A percentile compares a stretch with the other conserved stretches of the same genome.
Evolutionary conservation across 2,797 vertebrate species (phyloP).

Genomic region (Iguana delicatissima): DNA sequence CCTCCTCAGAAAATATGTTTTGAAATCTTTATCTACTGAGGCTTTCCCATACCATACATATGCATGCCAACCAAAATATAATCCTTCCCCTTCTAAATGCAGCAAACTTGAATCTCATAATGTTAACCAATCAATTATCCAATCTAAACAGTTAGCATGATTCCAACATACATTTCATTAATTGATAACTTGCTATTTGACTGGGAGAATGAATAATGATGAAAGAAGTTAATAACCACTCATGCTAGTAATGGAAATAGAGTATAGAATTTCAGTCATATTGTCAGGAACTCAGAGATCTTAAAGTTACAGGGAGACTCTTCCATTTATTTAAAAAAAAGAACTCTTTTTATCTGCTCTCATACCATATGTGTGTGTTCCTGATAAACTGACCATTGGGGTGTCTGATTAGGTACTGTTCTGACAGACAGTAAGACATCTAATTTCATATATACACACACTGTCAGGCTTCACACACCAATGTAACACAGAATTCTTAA

Average conservation of each 20-base stretch:
- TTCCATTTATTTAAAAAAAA: not conserved
- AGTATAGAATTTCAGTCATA: not conserved
- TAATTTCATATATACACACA: not conserved
- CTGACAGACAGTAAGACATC: not conserved
- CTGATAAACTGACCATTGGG: not conserved
- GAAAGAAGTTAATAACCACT: not conserved
- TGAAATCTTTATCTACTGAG: too few relatives aligned
- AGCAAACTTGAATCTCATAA: too few relatives aligned
- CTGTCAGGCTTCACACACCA: not conserved
- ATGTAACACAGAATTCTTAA: not conserved
- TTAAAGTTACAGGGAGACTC: not conserved
- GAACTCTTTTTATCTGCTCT: not conserved
- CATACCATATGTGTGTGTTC: not conserved
- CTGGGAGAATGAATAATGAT: not conserved
- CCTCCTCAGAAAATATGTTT: too few relatives aligned
- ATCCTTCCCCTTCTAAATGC: too few relatives aligned
- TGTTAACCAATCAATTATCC: too few relatives aligned
- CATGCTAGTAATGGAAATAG: not conserved
- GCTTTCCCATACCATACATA: too few relatives aligned
- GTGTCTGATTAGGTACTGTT: not conserved
- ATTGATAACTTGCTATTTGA: not conserved
- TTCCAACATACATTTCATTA: constrained; percentile 11
- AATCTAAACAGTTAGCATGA: too few relatives aligned
- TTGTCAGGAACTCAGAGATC: not conserved
- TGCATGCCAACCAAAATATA: too few relatives aligned